Base-by-base conservation (phyloP, 2,113 vertebrate species). In the Arvicanthis niloticus region DNA sequence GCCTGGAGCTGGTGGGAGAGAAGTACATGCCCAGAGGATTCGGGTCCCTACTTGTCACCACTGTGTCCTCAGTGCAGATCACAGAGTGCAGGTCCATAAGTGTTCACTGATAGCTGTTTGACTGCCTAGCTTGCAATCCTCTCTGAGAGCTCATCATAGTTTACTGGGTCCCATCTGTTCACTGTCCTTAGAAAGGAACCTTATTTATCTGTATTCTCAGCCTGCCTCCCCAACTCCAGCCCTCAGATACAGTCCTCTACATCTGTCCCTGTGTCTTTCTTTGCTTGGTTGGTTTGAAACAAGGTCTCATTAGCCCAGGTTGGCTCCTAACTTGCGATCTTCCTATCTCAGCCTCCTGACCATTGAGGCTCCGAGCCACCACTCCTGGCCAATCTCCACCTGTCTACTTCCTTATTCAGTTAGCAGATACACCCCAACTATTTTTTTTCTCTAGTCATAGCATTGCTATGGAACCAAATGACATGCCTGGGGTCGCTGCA, bases 41-140 rank as follows among this genome's bases (percentile, higher is more conserved):
- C 5, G 16, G 42, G n/a, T 75, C 31, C 56, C 58, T 10, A 34
- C 42, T 21, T n/a, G 81, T 78, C 76, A 45, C 90, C 21, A 82
- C 51, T 34, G 31, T 86, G 62, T 92, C 80, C 80, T 88, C 53
- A 24, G 73, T 12, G 45, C 48, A 72, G 92, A 87, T 91, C 94
- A 93, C n/a, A 0, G 9, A 92, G 78, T 48, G 72, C 77, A 77
- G 56, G 45, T 42, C 70, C 65, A 7, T 72, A 67, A 68, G 70
- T 94, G 62, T 72, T 94, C 76, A 40, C 1, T 87, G 72, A 37
- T 73, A 56, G 94, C 53, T 84, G 56, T 95, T n/a, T 62, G 51
- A 77, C 67, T 2, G 2, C 51, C 84, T 45, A 24, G 65, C 62
- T 94, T 70, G 73, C 73, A 84, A 80, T 7, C 9, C 31, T 22